phyloP scores from a whole-genome alignment of 2,113 vertebrate genomes.

The Corythornis vintsioides region DNA sequence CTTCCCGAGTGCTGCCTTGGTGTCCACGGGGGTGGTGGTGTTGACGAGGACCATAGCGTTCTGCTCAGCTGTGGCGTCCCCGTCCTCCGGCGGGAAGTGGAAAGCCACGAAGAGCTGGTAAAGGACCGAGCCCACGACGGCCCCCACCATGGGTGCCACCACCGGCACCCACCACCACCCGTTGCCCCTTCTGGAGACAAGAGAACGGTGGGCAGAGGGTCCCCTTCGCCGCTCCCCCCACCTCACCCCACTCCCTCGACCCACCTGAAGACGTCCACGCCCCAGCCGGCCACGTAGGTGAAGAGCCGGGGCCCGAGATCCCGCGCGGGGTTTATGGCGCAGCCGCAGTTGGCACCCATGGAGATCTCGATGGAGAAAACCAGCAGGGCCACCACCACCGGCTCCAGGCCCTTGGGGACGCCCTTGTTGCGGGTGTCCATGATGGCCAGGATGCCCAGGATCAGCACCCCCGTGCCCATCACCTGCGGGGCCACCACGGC shows the following conservation, averaged over 20 bases:
- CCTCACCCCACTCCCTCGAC: background rate
- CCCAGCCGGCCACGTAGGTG: conserved; percentile 86
- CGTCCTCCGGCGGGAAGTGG: conserved; percentile 72
- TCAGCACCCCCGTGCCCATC: conserved; percentile 78
- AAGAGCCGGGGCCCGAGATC: conserved; percentile 89
- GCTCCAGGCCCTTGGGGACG: conserved; percentile 76
- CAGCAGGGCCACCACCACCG: conserved; percentile 73
- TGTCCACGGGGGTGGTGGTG: rapidly evolving
- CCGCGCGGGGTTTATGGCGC: conserved; percentile 86
- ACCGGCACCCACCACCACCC: conserved; percentile 90
- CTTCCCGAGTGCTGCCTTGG: rapidly evolving
- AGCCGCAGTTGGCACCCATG: conserved; percentile 83
- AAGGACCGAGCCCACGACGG: conserved; percentile 64
- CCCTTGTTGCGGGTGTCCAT: conserved; percentile 78
- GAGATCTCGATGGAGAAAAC: conserved; percentile 79
- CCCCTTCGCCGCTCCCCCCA: background rate
- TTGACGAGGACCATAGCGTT: background rate
- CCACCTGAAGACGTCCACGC: conserved; percentile 81
- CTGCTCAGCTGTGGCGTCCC: rapidly evolving
- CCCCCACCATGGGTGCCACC: conserved; percentile 78
- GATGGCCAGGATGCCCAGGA: conserved; percentile 78
- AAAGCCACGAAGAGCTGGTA: conserved; percentile 80
- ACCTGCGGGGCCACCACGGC: conserved; percentile 43
- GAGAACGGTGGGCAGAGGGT: background rate
- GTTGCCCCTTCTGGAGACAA: conserved; percentile 76